Evolutionary conservation across 2,113 vertebrate genomes (phyloP), one percentile per base, ranked within the genome.

Genomic region (Hippolais icterina): DNA sequence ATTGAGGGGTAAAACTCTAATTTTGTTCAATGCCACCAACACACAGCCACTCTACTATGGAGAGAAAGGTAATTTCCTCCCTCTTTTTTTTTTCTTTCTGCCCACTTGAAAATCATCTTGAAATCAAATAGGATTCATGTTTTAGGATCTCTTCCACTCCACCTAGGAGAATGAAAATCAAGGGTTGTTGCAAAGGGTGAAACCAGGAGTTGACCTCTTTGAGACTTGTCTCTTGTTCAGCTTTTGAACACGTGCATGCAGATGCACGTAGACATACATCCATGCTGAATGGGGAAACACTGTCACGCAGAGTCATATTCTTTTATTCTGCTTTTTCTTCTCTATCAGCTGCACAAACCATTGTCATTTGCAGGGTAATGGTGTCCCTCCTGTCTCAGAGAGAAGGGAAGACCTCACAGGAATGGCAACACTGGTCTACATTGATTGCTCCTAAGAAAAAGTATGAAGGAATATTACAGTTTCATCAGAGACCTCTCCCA

Each of bases 401-500:
- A 25, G 31, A 49, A 63, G 3, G 6, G 22, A 72, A 69, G 22
- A 37, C 18, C 5, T 31, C 8, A 29, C 21, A 46, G 52, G 70
- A 74, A 89, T 35, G 18, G 7, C 47, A 93, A 33, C 41, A 74
- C 10, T 20, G 6, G 2, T 23, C 22, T 71, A 33, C 27, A 25
- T 16, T 1, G 2, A 11, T 63, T 57, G 11, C 9, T 93, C 22
- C 21, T 11, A 63, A 29, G 29, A 0, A 2, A 59, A 21, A 71
- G 3, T 14, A 3, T n/a, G 28, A 49, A 66, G 24, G 11, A 35
- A 2, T 35, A 12, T 53, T 21, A 68, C n/a, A 53, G 11, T 18
- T 12, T 33, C 6, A 6, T 42, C 0, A 0, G 16, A 37, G 11
- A 50, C 11, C 11, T 68, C 19, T 19, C 28, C 70, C 49, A 68